Conservation (phyloP, 2,113 vertebrate genomes). For the Strix uralensis region DNA sequence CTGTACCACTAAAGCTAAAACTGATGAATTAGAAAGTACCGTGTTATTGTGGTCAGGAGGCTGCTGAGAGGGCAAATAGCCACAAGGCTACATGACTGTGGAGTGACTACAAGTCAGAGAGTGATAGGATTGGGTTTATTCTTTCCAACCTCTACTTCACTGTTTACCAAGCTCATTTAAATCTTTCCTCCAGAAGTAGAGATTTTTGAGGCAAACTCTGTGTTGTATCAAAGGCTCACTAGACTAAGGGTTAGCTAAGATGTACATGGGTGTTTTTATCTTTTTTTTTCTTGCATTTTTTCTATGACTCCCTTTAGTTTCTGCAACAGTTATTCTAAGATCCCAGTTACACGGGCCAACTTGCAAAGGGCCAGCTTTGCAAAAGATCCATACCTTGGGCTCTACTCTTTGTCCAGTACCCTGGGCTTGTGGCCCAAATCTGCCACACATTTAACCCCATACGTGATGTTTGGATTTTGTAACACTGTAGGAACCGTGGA, state of each 20-base stretch:
- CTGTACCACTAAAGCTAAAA: not conserved
- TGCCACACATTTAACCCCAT: not conserved
- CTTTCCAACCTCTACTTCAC: not conserved
- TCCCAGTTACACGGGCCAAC: not conserved
- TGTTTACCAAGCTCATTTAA: not conserved
- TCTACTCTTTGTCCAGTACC: not conserved
- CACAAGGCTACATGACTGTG: not conserved
- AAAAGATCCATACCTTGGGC: not conserved
- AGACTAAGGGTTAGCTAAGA: not conserved
- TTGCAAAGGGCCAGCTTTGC: not conserved
- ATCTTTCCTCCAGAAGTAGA: not conserved
- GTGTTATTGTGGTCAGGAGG: not conserved
- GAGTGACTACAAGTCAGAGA: not conserved
- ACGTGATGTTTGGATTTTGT: not conserved
- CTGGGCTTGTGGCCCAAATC: not conserved
- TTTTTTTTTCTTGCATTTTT: not conserved
- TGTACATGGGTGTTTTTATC: not conserved
- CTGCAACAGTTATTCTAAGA: not conserved
- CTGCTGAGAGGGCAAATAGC: not conserved
- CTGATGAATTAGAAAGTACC: fast-evolving
- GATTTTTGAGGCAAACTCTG: not conserved
- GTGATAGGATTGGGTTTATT: not conserved
- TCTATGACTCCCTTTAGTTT: not conserved
- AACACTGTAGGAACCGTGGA: not conserved
- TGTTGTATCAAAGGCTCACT: not conserved